Evolutionary conservation across 2,797 vertebrate species (phyloP).

Genomic region (Cuculus canorus): DNA sequence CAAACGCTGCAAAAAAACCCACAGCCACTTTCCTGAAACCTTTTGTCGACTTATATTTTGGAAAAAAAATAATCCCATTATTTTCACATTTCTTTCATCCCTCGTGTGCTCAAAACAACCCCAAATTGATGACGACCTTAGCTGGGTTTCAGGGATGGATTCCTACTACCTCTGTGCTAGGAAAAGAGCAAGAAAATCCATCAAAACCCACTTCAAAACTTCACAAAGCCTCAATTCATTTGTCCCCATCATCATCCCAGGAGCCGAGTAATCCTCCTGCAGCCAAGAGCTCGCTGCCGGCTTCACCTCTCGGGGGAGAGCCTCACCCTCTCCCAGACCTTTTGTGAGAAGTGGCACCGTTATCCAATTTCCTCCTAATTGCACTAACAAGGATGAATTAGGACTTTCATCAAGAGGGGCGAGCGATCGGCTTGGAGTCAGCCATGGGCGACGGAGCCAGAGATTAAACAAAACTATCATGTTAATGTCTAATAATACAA

Average conservation of each 20-base stretch:
- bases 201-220: constrained; percentile 30
- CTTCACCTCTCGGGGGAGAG: constrained; percentile 63
- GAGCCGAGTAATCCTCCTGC: constrained; percentile 46
- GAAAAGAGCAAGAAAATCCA: constrained; percentile 1
- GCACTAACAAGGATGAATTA: constrained; percentile 83
- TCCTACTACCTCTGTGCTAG: neutral
- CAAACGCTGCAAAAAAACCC: neutral
- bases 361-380: constrained; percentile 82
- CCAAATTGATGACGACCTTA: neutral
- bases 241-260: constrained; percentile 33
- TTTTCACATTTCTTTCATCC: neutral
- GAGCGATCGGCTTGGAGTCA: constrained; percentile 74
- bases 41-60: neutral
- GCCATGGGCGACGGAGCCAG: constrained; percentile 80
- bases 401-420: constrained; percentile 77
- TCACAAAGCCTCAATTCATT: constrained; percentile 53
- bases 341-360: constrained; percentile 58
- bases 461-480: constrained; percentile 82
- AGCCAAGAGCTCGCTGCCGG: constrained; percentile 32
- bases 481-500: constrained; percentile 80
- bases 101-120: neutral
- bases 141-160: neutral
- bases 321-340: constrained; percentile 64
- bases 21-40: neutral
- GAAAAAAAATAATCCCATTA: neutral